Base-by-base conservation (phyloP, 1,140 invertebrate genomes). In the Adoxophyes honmai region DNA sequence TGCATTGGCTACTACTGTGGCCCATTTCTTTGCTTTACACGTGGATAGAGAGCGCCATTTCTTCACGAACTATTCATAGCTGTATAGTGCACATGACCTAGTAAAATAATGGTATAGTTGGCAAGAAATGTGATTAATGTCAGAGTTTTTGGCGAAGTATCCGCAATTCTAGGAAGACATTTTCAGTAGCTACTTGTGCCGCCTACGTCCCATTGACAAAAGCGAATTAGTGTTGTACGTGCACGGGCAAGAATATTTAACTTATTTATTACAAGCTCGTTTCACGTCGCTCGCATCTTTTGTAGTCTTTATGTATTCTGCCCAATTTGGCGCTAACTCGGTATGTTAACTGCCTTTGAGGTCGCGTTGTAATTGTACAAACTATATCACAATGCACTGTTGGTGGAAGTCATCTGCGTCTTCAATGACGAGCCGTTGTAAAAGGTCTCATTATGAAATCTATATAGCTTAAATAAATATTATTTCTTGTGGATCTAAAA, bases 401-500 rank as follows among this genome's bases (percentile, higher is more conserved):
- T 72, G 62, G 48, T 62, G 66, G 58, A 53, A 61, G 38, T 57
- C 44, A 70, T 69, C 34, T 55, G 58, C 34, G 11, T 42, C 62
- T 73, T 71, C 77, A 81, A 82, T 77, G 79, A 73, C 78, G 69
- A 53, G 15, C 34, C 51, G 57, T 59, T 61, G 42, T 70, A 74
- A 73, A 75, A 67, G 70, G 62, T 57, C 36, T 61, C 71, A 53
- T 73, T 75, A 71, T 64, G 70, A 67, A 65, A 64, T 57, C n/a
- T 52, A 39, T 66, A 70, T 63, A 58, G 62, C 62, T 66, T 68
- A 44, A 51, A 48, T 38, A 68, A 68, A 72, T 56, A 68, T 7
- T 59, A 2, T 21, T 48, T n/a, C 16, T n/a, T n/a, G n/a, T n/a
- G n/a, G 21, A 28, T 44, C 42, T 48, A 18, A 48, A 28, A 11